Base-by-base conservation (phyloP, 23 tunicate species). In the Clavelina lepadiformis region DNA sequence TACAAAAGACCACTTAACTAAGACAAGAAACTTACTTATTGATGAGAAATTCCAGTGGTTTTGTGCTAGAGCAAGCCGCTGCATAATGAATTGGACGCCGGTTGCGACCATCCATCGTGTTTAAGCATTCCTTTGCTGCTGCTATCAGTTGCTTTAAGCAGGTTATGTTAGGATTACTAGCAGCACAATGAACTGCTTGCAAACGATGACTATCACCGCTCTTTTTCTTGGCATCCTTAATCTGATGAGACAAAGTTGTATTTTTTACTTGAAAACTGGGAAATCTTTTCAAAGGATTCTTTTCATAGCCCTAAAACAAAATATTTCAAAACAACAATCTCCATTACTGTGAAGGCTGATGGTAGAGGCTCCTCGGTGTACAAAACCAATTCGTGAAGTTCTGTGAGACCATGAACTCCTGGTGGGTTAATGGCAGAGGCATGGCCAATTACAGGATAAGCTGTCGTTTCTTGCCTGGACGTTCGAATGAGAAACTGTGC, bases 1-100 rank as follows among this genome's bases (percentile, higher is more conserved):
- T 8, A 20, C 20, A 13, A 55, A 18, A 55, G 20, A 18, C 15
- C 23, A 13, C n/a, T n/a, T n/a, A n/a, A n/a, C n/a, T n/a, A n/a
- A n/a, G n/a, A n/a, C n/a, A n/a, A 3, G 22, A 31, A 36, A 13
- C 69, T 68, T 51, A 89, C 97, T 68, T 75, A 67, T 70, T 76
- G 5, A 67, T 75, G 35, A 89, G 47, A 38, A 73, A 81, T 30
- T 80, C 83, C 53, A 94, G 71, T 0, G 91, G 78, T 21, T 81
- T 74, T 27, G 95, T 70, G 20, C 68, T 76, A 25, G 64, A 36
- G 38, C 91, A 76, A 5, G 95, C 95, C 20, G 99, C 95, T 20
- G 99, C 99, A 49, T 94, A 94, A 64, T 94, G 99, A 32, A 94
- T 73, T 0, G 99, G 96, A 28, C 95, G 47, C 8, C 99, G 65